Evolutionary conservation across 30 jellyfish, hydroid and myxozoan species (phyloP).

Genomic region (Aurelia sp.): DNA sequence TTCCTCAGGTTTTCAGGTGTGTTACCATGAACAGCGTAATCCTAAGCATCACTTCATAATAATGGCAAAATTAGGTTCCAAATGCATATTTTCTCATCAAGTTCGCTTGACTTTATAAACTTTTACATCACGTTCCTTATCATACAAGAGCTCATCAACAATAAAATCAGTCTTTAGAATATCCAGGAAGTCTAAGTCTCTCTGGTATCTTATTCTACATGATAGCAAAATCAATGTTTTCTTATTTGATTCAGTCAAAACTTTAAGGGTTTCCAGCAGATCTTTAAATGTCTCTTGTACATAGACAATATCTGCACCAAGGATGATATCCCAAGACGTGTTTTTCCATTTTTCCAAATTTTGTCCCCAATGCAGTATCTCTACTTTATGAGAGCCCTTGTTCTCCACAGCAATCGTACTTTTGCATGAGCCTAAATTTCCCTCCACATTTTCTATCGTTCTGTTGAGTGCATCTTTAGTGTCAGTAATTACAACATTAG

Average conservation of each 20-base stretch:
- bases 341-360: conserved; percentile 63
- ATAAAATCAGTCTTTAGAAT: conserved; percentile 48
- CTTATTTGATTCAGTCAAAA: conserved; percentile 50
- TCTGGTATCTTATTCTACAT: conserved; percentile 74
- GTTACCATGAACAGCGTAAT: too few species aligned
- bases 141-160: conserved; percentile 39
- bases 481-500: conserved; percentile 74
- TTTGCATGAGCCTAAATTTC: conserved; percentile 25
- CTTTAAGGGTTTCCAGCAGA: conserved; percentile 64
- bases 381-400: conserved; percentile 18
- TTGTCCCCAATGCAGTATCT: conserved; percentile 77
- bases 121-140: conserved; percentile 58
- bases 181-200: conserved; percentile 51
- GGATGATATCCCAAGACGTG: conserved; percentile 72
- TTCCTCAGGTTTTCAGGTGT: too few species aligned
- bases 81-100: too few species aligned
- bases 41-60: too few species aligned
- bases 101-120: conserved; percentile 29
- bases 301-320: conserved; percentile 93
- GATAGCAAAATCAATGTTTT: conserved; percentile 39
- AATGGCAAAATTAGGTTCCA: too few species aligned
- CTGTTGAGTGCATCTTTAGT: conserved; percentile 49
- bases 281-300: conserved; percentile 66
- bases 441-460: conserved; percentile 49
- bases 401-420: not conserved